Evolutionary conservation across 2,888 invertebrate genomes (phyloP).

Genomic region (Spatulosminthurus flaviceps): DNA sequence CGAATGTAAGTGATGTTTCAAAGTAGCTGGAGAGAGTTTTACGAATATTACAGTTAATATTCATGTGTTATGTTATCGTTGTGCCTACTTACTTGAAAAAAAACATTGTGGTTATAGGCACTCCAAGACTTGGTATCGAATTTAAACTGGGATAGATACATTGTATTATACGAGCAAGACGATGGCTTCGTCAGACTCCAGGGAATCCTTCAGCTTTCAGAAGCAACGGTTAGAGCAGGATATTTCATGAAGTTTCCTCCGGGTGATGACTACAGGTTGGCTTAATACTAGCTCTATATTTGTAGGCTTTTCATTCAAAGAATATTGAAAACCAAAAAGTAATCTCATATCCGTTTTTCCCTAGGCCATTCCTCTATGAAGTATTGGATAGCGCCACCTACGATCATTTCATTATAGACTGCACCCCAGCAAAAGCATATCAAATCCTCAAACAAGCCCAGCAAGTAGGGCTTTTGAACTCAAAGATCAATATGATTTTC

Average conservation of each 20-base stretch:
- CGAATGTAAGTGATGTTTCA: constrained; percentile 71
- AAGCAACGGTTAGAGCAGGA: constrained; percentile 80
- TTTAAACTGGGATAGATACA: constrained; percentile 93
- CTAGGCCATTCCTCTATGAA: constrained; percentile 81
- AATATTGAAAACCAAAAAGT: no score
- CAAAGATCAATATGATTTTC: constrained; percentile 91
- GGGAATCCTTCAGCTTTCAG: constrained; percentile 86
- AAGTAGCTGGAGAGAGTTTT: constrained; percentile 3
- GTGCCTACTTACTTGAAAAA: no score
- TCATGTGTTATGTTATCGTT: no score
- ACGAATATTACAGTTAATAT: not conserved
- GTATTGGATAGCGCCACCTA: constrained; percentile 3
- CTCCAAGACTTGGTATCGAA: constrained; percentile 88
- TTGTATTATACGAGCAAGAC: constrained; percentile 94
- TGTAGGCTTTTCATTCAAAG: no score
- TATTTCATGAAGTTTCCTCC: constrained; percentile 81
- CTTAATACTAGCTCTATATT: no score
- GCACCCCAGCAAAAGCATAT: constrained; percentile 84
- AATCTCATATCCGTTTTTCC: no score
- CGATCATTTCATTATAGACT: constrained; percentile 85
- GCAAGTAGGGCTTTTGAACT: constrained; percentile 96
- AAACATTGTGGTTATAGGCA: constrained; percentile 71
- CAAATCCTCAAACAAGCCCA: constrained; percentile 90
- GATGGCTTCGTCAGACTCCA: constrained; percentile 88
- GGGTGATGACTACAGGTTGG: constrained; percentile 83